A percentile compares a stretch with the other conserved stretches of the same genome.
Evolutionary conservation across 1,140 invertebrate species (phyloP).

Genomic region (Drosophila neocordata): DNA sequence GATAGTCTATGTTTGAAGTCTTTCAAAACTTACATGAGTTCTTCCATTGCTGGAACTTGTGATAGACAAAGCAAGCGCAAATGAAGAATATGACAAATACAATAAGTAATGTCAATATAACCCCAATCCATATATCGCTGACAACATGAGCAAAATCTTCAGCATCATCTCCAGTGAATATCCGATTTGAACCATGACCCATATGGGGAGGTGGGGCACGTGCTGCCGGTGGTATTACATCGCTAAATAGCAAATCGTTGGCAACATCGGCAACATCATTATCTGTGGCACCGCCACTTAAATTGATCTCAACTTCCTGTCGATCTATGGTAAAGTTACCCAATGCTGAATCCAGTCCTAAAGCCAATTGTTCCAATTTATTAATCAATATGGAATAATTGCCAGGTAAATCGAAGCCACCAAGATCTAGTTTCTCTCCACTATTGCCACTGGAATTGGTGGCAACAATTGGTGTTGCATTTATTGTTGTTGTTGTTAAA

Average conservation of each 20-base stretch:
- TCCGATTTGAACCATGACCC: slow-evolving; percentile 50
- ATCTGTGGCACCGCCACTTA: slow-evolving; percentile 52
- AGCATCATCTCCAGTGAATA: slow-evolving; percentile 70
- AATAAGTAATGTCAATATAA: slow-evolving; percentile 85
- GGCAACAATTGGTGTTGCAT: slow-evolving; percentile 23
- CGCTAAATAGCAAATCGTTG: slow-evolving; percentile 59
- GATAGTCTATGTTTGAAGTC: no score
- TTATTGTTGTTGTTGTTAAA: slow-evolving; percentile 32
- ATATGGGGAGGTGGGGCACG: slow-evolving; percentile 56
- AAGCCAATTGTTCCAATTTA: slow-evolving; percentile 76
- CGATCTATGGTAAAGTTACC: slow-evolving; percentile 76
- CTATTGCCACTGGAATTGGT: slow-evolving; percentile 46
- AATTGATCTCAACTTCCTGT: slow-evolving; percentile 74
- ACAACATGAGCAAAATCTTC: slow-evolving; percentile 77
- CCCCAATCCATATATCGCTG: slow-evolving; percentile 86
- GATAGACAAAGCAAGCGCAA: slow-evolving; percentile 86
- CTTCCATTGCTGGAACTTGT: slow-evolving; percentile 88
- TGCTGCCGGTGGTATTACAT: slow-evolving; percentile 59
- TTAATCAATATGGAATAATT: slow-evolving; percentile 82
- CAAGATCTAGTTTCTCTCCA: slow-evolving; percentile 63
- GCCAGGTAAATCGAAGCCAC: slow-evolving; percentile 72
- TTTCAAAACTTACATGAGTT: slow-evolving; percentile 84
- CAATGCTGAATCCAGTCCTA: slow-evolving; percentile 73
- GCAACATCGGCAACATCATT: slow-evolving; percentile 62
- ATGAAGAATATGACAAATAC: slow-evolving; percentile 86